Conservation (phyloP, 2,888 invertebrate genomes). For the Altica lythri region DNA sequence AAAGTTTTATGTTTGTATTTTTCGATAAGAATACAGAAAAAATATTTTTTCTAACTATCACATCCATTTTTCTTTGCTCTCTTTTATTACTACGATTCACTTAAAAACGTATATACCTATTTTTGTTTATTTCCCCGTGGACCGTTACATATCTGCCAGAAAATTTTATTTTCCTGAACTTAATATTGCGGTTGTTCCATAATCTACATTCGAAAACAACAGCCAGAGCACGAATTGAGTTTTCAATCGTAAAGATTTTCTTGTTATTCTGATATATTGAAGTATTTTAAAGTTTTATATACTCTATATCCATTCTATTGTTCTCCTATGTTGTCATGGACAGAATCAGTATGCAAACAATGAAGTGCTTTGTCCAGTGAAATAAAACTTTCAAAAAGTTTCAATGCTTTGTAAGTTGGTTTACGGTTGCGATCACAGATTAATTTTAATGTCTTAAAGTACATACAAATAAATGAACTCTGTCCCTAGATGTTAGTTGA, state of each 20-base stretch:
- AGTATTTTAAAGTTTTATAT: constrained; percentile 15
- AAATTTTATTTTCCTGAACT: constrained; percentile 9
- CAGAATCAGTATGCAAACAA: constrained; percentile 13
- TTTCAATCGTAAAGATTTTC: constrained; percentile 16
- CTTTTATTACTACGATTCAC: constrained; percentile 12
- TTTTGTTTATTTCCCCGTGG: constrained; percentile 17
- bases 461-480: too few relatives aligned
- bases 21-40: too few relatives aligned
- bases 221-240: constrained; percentile 5
- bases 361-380: too few relatives aligned
- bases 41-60: not conserved
- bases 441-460: too few relatives aligned
- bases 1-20: too few relatives aligned
- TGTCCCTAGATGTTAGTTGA: too few relatives aligned
- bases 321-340: constrained; percentile 1
- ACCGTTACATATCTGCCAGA: constrained; percentile 16
- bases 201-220: constrained; percentile 14
- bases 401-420: too few relatives aligned
- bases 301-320: constrained; percentile 14
- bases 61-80: constrained; percentile 5
- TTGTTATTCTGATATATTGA: constrained; percentile 18
- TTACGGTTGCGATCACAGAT: too few relatives aligned
- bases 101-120: constrained; percentile 19
- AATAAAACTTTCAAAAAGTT: too few relatives aligned
- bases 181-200: constrained; percentile 18